Base-by-base conservation (phyloP, 1,140 invertebrate genomes). In the Lepidurus arcticus region DNA sequence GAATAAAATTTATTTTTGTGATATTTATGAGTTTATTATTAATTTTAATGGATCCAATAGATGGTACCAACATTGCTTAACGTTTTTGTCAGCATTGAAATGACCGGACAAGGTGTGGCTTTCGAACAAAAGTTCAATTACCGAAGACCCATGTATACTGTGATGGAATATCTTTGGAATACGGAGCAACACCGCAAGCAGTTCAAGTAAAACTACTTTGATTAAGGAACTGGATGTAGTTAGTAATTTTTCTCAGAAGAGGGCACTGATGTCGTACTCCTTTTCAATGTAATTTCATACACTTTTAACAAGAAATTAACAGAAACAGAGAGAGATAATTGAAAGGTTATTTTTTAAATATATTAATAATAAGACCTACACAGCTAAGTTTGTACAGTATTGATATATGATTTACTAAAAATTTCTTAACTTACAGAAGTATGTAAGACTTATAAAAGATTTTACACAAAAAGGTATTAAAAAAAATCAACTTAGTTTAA, bases 81-180 rank as follows among this genome's bases (percentile, higher is more conserved):
- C 83, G 95, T 98, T 4, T 98, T 98, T 85, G 96, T 98, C 45
- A 93, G 93, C 79, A 98, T 98, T 79, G 96, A 98, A 87, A 96
- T 97, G 93, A 98, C 96, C 3, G 96, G 96, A 0, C 93, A 98
- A 84, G 94, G 91, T 84, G 96, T 98, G 8, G 90, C 94, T 83
- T 98, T 98, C 86, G 96, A 98, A 84, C 94, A 98, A 85, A 98
- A 98, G 85, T 98, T 98, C 84, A 96, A 97, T 84, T 98, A 98
- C 84, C 88, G 96, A 53, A 87, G 94, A 78, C 96, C 96, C 8
- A 98, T 98, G 95, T 98, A 98, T 84, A 88, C 91, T 74, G 91
- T 97, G 1, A 93, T 98, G 90, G 91, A 96, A 82, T 96, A 95
- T 86, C 87, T 98, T 13, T 98, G 96, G 95, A 90, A 90, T 53